phyloP scores from a whole-genome alignment of 2,113 vertebrate species.

The Melanotaenia duboulayi region DNA sequence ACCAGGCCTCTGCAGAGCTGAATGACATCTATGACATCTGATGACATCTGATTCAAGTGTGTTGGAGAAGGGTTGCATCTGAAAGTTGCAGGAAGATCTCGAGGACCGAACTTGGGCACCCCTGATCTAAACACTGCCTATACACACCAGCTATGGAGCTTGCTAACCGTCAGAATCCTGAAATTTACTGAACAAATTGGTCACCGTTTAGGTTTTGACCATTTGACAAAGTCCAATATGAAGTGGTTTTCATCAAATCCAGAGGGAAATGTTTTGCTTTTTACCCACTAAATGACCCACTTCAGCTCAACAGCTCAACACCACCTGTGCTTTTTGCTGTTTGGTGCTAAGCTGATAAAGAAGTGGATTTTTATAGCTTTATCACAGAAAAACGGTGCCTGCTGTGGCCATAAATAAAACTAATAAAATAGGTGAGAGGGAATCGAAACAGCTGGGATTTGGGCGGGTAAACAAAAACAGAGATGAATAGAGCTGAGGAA shows the following conservation, averaged over 20 bases:
- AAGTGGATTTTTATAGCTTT: neutral
- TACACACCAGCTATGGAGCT: neutral
- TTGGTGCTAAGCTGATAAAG: neutral
- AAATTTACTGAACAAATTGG: neutral
- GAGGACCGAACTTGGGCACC: too few relatives aligned
- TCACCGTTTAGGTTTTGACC: neutral
- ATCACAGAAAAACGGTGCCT: slow-evolving; percentile 11
- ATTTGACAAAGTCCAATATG: neutral
- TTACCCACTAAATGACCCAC: neutral
- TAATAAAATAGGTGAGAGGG: neutral
- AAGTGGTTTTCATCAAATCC: neutral
- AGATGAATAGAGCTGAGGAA: neutral
- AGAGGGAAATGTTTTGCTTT: neutral
- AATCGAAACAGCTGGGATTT: neutral
- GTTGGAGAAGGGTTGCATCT: too few relatives aligned
- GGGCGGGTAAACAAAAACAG: neutral
- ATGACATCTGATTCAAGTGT: too few relatives aligned
- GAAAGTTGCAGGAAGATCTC: too few relatives aligned
- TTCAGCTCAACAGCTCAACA: neutral
- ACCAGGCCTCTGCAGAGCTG: too few relatives aligned
- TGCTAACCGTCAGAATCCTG: neutral
- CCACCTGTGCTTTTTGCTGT: neutral
- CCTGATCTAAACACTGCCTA: neutral
- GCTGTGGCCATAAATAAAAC: neutral
- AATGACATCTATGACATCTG: too few relatives aligned